Base-by-base conservation (phyloP, 2,113 vertebrate genomes). In the Suncus etruscus region DNA sequence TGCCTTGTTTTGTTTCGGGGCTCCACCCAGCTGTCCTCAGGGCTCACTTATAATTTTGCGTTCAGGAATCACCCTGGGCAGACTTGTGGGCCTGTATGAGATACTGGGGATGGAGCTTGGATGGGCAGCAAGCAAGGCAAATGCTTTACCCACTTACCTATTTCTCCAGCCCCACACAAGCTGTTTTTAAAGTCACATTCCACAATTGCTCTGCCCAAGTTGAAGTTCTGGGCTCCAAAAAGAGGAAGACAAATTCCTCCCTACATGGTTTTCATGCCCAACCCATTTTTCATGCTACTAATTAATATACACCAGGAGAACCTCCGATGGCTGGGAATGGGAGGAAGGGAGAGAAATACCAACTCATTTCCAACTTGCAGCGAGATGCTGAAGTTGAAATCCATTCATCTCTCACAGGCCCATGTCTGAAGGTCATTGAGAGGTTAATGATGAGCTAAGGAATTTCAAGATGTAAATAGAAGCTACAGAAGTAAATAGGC, bases 391-490 rank as follows among this genome's bases (percentile, higher is more conserved):
- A 79, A 80, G 80, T 48, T 39, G 39, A 92, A 95, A 85, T 75
- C 80, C 90, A 94, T 91, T 92, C 93, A 84, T 90, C 92, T 94
- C 88, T 58, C n/a, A 85, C 79, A 54, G 72, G 88, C 69, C 91
- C 94, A 18, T 88, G 93, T 87, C 86, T 92, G 94, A 93, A 95
- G 95, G 95, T 94, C 93, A 93, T 31, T 8, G 45, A 76, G 89
- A 97, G 95, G 95, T 94, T 95, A 96, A 93, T 29, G 86, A 94
- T 86, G 94, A 92, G 86, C 70, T 0, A 16, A 68, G 91, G 93
- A 93, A 95, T 95, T 75, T 83, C 32, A 12, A 95, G 92, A 91
- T 18, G 80, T 95, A 94, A 96, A 95, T 77, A 94, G 24, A 72
- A 95, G 94, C 66, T 86, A 15, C 10, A 95, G 92, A 88, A 11